A percentile compares a stretch with the other conserved stretches of the same genome.
Evolutionary conservation across 2,797 vertebrate genomes (phyloP).

Genomic region (Propithecus deckenii): DNA sequence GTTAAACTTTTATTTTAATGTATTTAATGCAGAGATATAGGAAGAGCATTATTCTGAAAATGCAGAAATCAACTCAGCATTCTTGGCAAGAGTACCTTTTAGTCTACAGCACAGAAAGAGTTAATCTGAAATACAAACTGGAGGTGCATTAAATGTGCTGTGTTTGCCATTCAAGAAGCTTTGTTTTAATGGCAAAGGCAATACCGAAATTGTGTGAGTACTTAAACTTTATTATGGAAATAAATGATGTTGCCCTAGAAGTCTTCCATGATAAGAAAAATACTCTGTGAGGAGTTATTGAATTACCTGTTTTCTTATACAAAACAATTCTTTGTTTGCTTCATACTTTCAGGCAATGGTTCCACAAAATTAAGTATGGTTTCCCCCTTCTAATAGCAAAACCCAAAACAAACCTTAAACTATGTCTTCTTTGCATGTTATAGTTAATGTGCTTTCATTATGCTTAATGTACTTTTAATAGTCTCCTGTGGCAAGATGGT

Average conservation of each 20-base stretch:
- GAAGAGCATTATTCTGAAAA: conserved; percentile 34
- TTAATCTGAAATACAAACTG: conserved; percentile 31
- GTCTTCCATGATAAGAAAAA: conserved; percentile 15
- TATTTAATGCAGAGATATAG: conserved; percentile 25
- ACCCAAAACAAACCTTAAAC: conserved; percentile 25
- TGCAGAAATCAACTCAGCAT: background rate
- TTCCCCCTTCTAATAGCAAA: conserved; percentile 4
- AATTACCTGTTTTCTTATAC: conserved; percentile 18
- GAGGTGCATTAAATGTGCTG: conserved; percentile 5
- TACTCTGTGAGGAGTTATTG: background rate
- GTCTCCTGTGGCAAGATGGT: conserved; percentile 38
- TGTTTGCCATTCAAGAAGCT: conserved; percentile 18
- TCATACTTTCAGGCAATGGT: background rate
- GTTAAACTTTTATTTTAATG: conserved; percentile 64
- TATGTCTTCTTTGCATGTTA: background rate
- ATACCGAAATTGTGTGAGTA: conserved; percentile 24
- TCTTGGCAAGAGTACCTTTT: background rate
- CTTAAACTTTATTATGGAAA: conserved; percentile 49
- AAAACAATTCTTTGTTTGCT: conserved; percentile 15
- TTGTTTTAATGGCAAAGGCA: conserved; percentile 64
- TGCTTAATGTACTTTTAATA: conserved; percentile 39
- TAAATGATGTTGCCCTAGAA: conserved; percentile 49
- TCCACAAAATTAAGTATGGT: background rate
- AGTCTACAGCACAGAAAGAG: conserved; percentile 21
- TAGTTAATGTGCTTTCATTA: conserved; percentile 62